These are phyloP conservation scores for Dysmachus trigonus DNA, from an alignment of 2,888 invertebrate genomes.

Conservation along the genomic window DNA sequence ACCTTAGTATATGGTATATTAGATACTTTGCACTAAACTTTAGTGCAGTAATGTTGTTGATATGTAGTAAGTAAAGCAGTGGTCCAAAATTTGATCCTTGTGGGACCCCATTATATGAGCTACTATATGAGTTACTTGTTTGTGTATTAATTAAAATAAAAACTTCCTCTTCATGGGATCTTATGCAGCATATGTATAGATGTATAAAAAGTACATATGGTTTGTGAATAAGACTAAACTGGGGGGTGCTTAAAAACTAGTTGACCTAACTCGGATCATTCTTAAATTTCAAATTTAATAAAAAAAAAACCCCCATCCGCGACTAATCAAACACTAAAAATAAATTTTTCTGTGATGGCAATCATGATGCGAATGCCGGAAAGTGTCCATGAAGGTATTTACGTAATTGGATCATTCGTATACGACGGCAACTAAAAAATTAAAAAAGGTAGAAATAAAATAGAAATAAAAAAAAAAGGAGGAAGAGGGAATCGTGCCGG, in stretches of 20 bases:
- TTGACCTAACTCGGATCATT: neutral
- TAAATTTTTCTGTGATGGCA: neutral
- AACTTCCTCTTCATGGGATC: no score
- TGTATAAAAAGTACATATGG: neutral
- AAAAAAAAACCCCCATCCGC: neutral
- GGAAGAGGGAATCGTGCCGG: neutral
- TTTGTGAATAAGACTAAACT: neutral
- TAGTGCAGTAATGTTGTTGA: no score
- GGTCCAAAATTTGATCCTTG: no score
- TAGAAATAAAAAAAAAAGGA: neutral
- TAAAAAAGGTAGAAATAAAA: neutral
- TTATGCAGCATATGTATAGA: neutral
- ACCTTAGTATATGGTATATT: no score
- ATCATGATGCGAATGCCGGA: neutral
- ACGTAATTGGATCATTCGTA: neutral
- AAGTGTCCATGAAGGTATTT: neutral
- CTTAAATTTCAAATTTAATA: neutral
- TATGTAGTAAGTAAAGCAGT: no score
- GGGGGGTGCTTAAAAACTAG: neutral
- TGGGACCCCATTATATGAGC: no score
- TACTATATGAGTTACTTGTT: no score
- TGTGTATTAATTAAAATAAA: no score
- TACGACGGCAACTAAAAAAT: neutral
- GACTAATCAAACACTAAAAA: neutral
- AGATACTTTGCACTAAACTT: no score